These are phyloP conservation scores for Formica exsecta DNA, from an alignment of 1,140 invertebrate species.

Conservation along the genomic window DNA sequence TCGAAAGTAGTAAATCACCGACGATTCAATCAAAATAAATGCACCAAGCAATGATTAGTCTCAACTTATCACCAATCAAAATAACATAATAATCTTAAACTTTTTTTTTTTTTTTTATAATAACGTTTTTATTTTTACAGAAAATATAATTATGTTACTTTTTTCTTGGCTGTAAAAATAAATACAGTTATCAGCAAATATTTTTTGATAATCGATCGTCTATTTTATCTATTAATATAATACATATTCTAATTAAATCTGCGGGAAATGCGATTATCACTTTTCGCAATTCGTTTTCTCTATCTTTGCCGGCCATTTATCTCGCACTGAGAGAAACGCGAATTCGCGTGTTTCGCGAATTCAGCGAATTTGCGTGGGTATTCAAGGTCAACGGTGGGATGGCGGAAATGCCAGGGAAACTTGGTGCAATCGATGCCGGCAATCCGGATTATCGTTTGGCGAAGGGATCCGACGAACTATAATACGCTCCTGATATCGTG, in stretches of 20 bases:
- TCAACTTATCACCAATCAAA: not conserved
- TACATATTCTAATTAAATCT: constrained; percentile 3
- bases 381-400: constrained; percentile 39
- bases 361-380: constrained; percentile 19
- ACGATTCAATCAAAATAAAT: constrained; percentile 7
- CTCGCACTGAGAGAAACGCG: not conserved
- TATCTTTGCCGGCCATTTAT: not conserved
- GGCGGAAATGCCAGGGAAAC: constrained; percentile 4
- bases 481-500: not conserved
- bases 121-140: not conserved
- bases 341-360: no score
- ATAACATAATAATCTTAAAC: not conserved
- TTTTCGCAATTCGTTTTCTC: constrained; percentile 12
- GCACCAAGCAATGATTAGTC: not conserved
- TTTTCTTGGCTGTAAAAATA: not conserved
- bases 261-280: not conserved
- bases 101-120: not conserved
- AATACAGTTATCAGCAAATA: not conserved
- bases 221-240: not conserved
- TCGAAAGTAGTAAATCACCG: not conserved
- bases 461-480: constrained; percentile 4
- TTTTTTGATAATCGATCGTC: not conserved
- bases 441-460: constrained; percentile 53
- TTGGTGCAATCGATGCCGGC: constrained; percentile 45
- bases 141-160: not conserved